Percentiles rank a stretch among this genome's conserved stretches.
These are phyloP conservation scores for Spatulosminthurus flaviceps DNA, from an alignment of 2,888 invertebrate species.

Conservation along the genomic window DNA sequence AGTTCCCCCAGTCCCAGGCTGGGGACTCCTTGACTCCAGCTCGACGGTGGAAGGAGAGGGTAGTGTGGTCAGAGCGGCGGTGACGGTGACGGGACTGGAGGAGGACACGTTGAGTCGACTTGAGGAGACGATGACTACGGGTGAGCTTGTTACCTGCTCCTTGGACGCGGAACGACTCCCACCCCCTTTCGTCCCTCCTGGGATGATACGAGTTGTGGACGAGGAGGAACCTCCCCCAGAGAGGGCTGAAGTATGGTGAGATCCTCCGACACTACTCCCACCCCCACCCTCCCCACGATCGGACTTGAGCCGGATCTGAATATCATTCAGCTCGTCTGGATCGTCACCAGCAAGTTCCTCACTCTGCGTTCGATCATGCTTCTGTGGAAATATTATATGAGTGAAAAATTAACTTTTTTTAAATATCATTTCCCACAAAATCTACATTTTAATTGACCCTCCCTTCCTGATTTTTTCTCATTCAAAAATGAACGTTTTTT, in stretches of 20 bases:
- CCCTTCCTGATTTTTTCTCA: too few relatives aligned
- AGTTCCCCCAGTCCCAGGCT: constrained; percentile 34
- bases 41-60: constrained; percentile 63
- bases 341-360: constrained; percentile 64
- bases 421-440: background rate
- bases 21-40: constrained; percentile 61
- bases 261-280: constrained; percentile 31
- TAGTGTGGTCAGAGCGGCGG: constrained; percentile 62
- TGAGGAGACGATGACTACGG: constrained; percentile 40
- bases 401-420: background rate
- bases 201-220: constrained; percentile 52
- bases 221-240: constrained; percentile 51
- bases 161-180: constrained; percentile 46
- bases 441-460: too few relatives aligned
- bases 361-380: constrained; percentile 61
- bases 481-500: too few relatives aligned
- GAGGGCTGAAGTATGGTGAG: constrained; percentile 10
- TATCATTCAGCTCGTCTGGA: constrained; percentile 68
- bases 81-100: constrained; percentile 62
- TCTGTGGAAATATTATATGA: too few relatives aligned
- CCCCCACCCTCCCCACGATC: constrained; percentile 54
- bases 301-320: constrained; percentile 66
- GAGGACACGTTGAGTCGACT: constrained; percentile 58
- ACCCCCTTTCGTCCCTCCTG: constrained; percentile 50
- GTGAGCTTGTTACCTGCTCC: constrained; percentile 37